A percentile compares a stretch with the other conserved stretches of the same genome.
phyloP scores from a whole-genome alignment of 2,113 vertebrate genomes.

The Muntiacus muntjak region DNA sequence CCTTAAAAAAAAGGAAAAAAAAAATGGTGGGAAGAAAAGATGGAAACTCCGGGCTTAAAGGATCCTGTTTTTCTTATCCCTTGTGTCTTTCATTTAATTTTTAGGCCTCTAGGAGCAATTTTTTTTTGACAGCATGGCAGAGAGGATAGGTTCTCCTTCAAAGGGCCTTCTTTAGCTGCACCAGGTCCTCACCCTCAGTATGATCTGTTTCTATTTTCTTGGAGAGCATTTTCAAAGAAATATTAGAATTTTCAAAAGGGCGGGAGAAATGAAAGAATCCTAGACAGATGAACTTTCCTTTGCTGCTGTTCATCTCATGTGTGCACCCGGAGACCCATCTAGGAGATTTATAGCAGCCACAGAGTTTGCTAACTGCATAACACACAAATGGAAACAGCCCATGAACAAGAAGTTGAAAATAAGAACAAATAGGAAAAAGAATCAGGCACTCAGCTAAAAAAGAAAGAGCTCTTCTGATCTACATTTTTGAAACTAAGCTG shows the following conservation, averaged over 20 bases:
- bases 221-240: neutral
- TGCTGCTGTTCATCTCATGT: slow-evolving; percentile 7
- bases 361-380: slow-evolving; percentile 56
- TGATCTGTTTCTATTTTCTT: neutral
- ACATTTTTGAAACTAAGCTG: slow-evolving; percentile 25
- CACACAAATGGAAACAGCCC: slow-evolving; percentile 37
- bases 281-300: slow-evolving; percentile 40
- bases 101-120: neutral
- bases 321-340: slow-evolving; percentile 1
- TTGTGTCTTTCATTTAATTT: neutral
- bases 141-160: neutral
- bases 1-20: neutral
- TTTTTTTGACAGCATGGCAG: neutral
- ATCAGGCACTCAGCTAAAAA: neutral
- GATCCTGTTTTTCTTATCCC: neutral
- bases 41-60: neutral
- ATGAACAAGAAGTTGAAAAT: slow-evolving; percentile 28
- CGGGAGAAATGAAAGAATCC: neutral
- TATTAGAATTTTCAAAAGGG: neutral
- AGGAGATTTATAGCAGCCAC: slow-evolving; percentile 42
- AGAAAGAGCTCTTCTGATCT: neutral
- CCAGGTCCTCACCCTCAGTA: neutral
- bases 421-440: neutral
- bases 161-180: neutral
- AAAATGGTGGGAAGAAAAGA: neutral